These are phyloP conservation scores for Spicauda simplicius DNA, from an alignment of 2,888 invertebrate species.

Conservation along the genomic window DNA sequence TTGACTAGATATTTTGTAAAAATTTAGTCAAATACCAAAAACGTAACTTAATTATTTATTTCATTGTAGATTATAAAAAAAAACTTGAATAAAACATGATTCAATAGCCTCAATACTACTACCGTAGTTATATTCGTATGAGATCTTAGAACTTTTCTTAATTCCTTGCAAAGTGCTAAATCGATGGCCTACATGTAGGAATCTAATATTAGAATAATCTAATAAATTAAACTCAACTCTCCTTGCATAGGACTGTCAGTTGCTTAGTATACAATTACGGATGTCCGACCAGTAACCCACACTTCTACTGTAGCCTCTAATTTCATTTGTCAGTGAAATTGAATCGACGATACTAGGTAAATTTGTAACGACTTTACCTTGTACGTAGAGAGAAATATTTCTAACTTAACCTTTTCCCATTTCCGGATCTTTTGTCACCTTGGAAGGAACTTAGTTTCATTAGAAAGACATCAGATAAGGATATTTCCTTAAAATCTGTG, in stretches of 20 bases:
- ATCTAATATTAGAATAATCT: constrained; percentile 11
- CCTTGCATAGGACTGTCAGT: constrained; percentile 24
- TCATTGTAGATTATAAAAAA: too few species aligned
- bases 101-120: too few species aligned
- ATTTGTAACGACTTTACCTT: background rate
- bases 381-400: background rate
- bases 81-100: too few species aligned
- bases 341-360: background rate
- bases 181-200: background rate
- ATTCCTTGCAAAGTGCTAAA: background rate
- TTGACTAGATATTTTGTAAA: too few species aligned
- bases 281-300: constrained; percentile 11
- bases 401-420: background rate
- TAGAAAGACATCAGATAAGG: constrained; percentile 1
- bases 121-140: too few species aligned
- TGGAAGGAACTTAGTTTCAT: constrained; percentile 12
- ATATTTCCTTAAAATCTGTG: constrained; percentile 15
- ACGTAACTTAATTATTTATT: too few species aligned
- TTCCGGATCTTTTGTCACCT: constrained; percentile 22
- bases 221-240: background rate
- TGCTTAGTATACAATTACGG: constrained; percentile 23
- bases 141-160: too few species aligned
- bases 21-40: too few species aligned
- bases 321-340: constrained; percentile 23
- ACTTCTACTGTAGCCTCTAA: background rate